A percentile compares a stretch with the other conserved stretches of the same genome.
Evolutionary conservation across 2,888 invertebrate species (phyloP).

Genomic region (Quadroppia sp.): DNA sequence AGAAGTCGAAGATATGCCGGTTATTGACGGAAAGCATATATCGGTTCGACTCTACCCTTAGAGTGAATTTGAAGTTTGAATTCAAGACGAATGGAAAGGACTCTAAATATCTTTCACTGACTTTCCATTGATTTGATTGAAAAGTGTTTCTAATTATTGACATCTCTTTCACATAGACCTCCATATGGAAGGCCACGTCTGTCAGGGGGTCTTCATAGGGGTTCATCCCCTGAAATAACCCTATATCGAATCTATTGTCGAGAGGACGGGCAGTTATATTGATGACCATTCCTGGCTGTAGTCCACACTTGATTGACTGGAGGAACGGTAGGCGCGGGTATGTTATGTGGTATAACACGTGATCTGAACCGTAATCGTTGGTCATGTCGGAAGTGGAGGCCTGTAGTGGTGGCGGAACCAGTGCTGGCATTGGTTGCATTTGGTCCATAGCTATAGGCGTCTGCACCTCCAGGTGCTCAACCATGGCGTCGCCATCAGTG

Average conservation of each 20-base stretch:
- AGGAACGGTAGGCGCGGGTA: constrained; percentile 35
- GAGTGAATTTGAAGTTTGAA: constrained; percentile 58
- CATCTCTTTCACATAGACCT: constrained; percentile 71
- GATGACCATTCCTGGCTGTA: constrained; percentile 34
- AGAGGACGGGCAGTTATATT: constrained; percentile 26
- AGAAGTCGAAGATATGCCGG: constrained; percentile 64
- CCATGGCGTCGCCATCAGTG: constrained; percentile 30
- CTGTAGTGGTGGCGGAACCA: background rate
- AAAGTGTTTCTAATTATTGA: constrained; percentile 72
- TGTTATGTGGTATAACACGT: constrained; percentile 24
- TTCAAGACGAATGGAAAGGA: constrained; percentile 60
- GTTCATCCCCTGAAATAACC: constrained; percentile 37
- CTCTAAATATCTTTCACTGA: constrained; percentile 59
- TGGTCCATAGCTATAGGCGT: background rate
- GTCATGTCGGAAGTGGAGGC: background rate
- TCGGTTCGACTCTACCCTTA: constrained; percentile 59
- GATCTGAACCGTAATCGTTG: background rate
- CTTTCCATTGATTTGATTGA: constrained; percentile 66
- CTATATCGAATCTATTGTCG: constrained; percentile 37
- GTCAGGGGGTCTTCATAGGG: constrained; percentile 28
- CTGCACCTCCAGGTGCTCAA: constrained; percentile 35
- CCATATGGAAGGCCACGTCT: constrained; percentile 74
- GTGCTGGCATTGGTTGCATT: background rate
- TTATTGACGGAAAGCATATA: constrained; percentile 65
- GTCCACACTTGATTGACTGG: constrained; percentile 36